A percentile compares a stretch with the other conserved stretches of the same genome.
These are phyloP conservation scores for Vulpes lagopus DNA, from an alignment of 2,113 vertebrate genomes.

Conservation along the genomic window DNA sequence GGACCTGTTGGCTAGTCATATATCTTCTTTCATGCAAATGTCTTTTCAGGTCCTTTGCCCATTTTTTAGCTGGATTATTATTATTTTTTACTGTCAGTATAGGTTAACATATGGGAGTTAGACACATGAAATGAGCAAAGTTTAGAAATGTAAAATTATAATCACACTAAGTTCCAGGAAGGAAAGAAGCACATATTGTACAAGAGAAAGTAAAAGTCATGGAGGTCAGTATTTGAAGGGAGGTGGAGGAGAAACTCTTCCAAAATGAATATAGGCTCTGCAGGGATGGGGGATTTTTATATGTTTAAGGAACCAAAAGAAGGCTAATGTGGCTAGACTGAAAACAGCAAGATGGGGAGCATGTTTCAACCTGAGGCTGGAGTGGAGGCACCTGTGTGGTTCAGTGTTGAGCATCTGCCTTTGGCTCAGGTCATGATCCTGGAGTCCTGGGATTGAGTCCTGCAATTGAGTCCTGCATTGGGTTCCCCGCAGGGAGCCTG, in stretches of 20 bases:
- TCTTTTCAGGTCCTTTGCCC: neutral
- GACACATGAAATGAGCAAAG: neutral
- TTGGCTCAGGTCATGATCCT: too few species aligned
- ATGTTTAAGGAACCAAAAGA: neutral
- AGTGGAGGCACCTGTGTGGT: too few species aligned
- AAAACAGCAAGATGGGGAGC: neutral
- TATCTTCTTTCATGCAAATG: neutral
- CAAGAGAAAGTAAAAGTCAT: neutral
- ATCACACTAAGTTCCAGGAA: neutral
- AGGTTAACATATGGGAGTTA: neutral
- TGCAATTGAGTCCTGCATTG: too few species aligned
- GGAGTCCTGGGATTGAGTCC: too few species aligned
- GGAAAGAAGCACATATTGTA: neutral
- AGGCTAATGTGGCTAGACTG: neutral
- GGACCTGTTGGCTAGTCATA: neutral
- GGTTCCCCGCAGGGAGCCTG: too few species aligned
- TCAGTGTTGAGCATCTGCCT: too few species aligned
- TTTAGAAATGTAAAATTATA: neutral
- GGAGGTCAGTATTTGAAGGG: neutral
- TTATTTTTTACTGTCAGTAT: neutral
- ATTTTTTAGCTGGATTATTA: neutral
- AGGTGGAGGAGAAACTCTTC: neutral
- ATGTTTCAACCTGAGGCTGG: neutral
- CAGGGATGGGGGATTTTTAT: neutral
- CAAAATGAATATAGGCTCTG: neutral